Conservation (phyloP, 2,888 invertebrate genomes). For the Cinara cedri region DNA sequence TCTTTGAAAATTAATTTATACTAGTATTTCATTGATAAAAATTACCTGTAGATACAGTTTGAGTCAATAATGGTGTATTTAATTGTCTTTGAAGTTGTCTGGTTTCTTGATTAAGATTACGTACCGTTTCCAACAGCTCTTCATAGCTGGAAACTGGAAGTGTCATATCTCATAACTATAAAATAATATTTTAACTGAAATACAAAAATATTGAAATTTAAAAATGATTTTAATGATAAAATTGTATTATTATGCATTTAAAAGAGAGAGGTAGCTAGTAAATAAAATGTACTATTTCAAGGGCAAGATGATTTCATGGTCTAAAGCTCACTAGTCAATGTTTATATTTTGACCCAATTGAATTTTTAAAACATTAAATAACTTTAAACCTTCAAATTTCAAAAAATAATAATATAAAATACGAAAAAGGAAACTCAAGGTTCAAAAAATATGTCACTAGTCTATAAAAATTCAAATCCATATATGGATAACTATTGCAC, state of each 20-base stretch:
- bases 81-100: conserved; percentile 67
- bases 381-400: conserved; percentile 14
- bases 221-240: conserved; percentile 13
- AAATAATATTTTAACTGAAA: conserved; percentile 61
- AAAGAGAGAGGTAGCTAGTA: conserved; percentile 35
- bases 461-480: conserved; percentile 36
- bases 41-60: conserved; percentile 61
- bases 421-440: conserved; percentile 42
- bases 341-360: conserved; percentile 27
- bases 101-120: conserved; percentile 68
- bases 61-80: conserved; percentile 63
- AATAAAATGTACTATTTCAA: conserved; percentile 29
- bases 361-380: conserved; percentile 30
- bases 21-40: not conserved
- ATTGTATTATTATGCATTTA: conserved; percentile 11
- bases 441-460: conserved; percentile 41
- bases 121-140: conserved; percentile 69
- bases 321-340: conserved; percentile 16
- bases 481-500: conserved; percentile 31
- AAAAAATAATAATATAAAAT: not conserved
- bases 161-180: conserved; percentile 64
- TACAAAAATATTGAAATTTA: conserved; percentile 28
- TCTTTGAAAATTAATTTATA: not conserved
- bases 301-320: conserved; percentile 32
- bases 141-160: conserved; percentile 71